Base-by-base conservation (phyloP, 2,113 vertebrate genomes). In the Colistium nudipinnis region DNA sequence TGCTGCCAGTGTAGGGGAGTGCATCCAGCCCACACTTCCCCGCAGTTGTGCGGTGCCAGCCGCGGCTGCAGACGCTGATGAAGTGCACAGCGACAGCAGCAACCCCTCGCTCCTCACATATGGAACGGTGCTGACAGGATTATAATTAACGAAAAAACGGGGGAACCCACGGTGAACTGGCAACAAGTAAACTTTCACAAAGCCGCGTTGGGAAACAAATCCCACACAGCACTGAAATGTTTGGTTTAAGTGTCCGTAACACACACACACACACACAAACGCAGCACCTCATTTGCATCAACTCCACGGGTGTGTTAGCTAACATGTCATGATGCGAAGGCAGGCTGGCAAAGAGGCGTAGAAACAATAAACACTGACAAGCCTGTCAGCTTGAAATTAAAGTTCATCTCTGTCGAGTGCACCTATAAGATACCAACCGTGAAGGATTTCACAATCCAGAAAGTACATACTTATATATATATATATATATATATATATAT, bases 11-110 rank as follows among this genome's bases (percentile, higher is more conserved):
- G 76, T 71, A 79, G 74, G 65, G 76, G 65, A 83, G 77, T 72
- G 59, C 57, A 84, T 84, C 84, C 82, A 63, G 84, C 87, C 87
- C 84, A 88, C 87, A 78, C 82, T 81, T 83, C 79, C n/a, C 81
- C 51, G 56, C 75, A 53, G 62, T 35, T 48, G 33, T 35, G 13
- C 22, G 1, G 24, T 66, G 78, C 74, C 86, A 85, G 71, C 64
- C 68, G 6, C 1, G 54, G 80, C 60, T 74, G 67, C 71, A 67
- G 61, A 57, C 56, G 38, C 72, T 70, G 78, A 48, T 4, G 59
- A 74, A 55, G 66, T 48, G 30, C 43, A 24, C 28, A 8, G 38
- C 33, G 49, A 70, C 44, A 31, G 60, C 63, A 63, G 70, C 66
- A 73, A 12, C 70, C n/a, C 44, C 73, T 67, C 36, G 30, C 83